Evolutionary conservation across 2,797 vertebrate genomes (phyloP).

Genomic region (Apogon hyalosoma): DNA sequence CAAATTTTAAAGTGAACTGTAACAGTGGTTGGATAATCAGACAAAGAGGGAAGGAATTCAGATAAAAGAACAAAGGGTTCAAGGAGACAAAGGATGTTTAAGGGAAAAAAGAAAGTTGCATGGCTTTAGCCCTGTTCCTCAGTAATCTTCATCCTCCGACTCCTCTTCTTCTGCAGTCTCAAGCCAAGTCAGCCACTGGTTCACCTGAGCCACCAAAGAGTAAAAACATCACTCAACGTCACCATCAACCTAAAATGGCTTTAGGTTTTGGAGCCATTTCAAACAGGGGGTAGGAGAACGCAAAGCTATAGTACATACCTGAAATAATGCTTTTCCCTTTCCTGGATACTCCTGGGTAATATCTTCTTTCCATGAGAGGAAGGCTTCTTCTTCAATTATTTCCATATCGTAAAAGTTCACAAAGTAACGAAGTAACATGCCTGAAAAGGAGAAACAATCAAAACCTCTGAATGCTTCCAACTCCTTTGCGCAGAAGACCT

Average conservation of each 20-base stretch:
- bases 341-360: conserved; percentile 98
- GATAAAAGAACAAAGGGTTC: conserved; percentile 2
- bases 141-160: conserved; percentile 98
- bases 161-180: conserved; percentile 99
- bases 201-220: conserved; percentile 85
- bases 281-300: neutral
- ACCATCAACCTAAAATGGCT: neutral
- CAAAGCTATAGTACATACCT: conserved; percentile 79
- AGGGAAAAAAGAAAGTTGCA: conserved; percentile 74
- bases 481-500: too few relatives aligned
- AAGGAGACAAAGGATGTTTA: conserved; percentile 7
- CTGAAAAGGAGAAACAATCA: conserved; percentile 67
- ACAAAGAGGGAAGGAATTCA: conserved; percentile 21
- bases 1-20: conserved; percentile 82
- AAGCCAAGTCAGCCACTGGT: conserved; percentile 99
- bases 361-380: conserved; percentile 99
- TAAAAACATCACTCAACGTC: neutral
- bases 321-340: conserved; percentile 99
- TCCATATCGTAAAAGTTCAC: conserved; percentile 99
- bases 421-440: conserved; percentile 98
- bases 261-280: neutral
- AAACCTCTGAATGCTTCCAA: neutral
- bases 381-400: conserved; percentile 99
- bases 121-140: conserved; percentile 89
- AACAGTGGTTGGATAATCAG: conserved; percentile 89